These are phyloP conservation scores for Polymixis lichenea DNA, from an alignment of 2,888 invertebrate genomes.

Conservation along the genomic window DNA sequence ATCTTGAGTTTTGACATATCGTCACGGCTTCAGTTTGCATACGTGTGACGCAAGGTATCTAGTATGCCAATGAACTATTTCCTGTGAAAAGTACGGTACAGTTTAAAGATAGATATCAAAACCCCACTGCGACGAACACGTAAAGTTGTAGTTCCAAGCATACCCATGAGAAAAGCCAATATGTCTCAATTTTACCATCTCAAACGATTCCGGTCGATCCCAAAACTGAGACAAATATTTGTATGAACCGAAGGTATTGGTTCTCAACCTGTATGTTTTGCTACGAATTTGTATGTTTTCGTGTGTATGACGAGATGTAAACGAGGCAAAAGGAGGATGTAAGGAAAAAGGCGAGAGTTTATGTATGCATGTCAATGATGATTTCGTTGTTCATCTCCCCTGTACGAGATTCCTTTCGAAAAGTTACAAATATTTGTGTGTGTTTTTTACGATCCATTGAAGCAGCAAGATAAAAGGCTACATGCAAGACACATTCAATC, in stretches of 20 bases:
- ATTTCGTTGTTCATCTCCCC: neutral
- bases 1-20: no score
- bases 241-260: neutral
- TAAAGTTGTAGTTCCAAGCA: neutral
- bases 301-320: no score
- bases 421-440: neutral
- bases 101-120: neutral
- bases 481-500: slow-evolving; percentile 15
- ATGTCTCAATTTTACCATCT: slow-evolving; percentile 14
- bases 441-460: neutral
- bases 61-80: neutral
- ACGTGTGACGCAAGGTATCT: neutral
- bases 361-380: no score
- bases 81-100: neutral
- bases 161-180: neutral
- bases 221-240: slow-evolving; percentile 28
- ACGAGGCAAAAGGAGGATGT: neutral
- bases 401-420: neutral
- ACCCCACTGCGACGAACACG: neutral
- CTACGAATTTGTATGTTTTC: neutral
- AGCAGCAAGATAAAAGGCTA: neutral
- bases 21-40: no score
- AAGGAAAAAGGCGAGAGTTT: neutral
- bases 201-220: neutral
- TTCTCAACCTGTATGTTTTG: neutral